Evolutionary conservation across 2,797 vertebrate species (phyloP), one percentile per base, ranked within the genome.

Genomic region (Melanotaenia trifasciata): DNA sequence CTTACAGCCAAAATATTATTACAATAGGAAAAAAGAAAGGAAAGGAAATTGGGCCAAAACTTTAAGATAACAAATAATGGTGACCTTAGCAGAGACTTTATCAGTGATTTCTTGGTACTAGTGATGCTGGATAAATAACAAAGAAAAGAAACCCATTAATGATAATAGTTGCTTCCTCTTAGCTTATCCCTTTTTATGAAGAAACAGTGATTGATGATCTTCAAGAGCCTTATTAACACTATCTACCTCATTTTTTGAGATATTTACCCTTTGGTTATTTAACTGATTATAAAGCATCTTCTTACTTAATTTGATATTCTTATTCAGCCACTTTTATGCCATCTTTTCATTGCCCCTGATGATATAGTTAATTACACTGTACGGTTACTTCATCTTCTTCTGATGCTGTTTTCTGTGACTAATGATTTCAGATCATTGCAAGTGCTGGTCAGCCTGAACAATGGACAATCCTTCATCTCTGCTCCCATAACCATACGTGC

Each of bases 381-480:
- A 9, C 3, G 28, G 58, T 9, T 26, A 6, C 32, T 35, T 0
- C 30, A 33, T 58, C 9, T 33, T 50, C 32, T 28, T 36, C 7
- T 16, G 13, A 32, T 33, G 12, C 8, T 47, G 10, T 72, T 50
- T 68, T 68, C 11, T 50, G 4, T 62, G 0, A 51, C 53, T 74
- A 16, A 57, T 67, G 32, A 56, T 79, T 81, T 43, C 84, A 99
- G 98, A 86, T 96, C 95, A 10, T 79, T 98, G 24, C 94, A 98
- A 50, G 98, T 99, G 79, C 94, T 96, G 80, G 95, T 99, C 65
- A 99, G 97, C 78, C 91, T 98, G 66, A 98, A 97, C 72, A 93
- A 95, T 68, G 97, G 96, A 47, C 93, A 96, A 4, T 96, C 97
- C 76, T 95, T 94, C 83, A 95, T 98, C 78, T 96, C 96, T 13